Base-by-base conservation (phyloP, 2,797 vertebrate species). In the Synaphobranchus kaupii region DNA sequence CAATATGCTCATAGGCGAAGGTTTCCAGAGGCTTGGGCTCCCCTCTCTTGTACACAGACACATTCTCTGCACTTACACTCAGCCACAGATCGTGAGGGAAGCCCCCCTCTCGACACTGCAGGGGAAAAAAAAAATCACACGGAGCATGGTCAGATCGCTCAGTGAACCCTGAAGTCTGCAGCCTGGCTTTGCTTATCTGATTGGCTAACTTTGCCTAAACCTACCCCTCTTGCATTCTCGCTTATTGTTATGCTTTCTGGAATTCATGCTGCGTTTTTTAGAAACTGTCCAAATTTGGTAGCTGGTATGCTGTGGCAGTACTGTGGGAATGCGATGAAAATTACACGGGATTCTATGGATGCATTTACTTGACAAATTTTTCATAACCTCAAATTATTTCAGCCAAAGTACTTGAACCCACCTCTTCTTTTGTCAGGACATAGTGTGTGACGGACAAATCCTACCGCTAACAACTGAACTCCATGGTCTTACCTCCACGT, bases 21-120 rank as follows among this genome's bases (percentile, higher is more conserved):
- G 97, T 98, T 92, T 99, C 98, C 90, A 99, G 93, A 0, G 98
- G 97, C 73, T 96, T 97, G 12, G 96, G 94, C 50, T 98, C 98
- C 50, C 98, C 97, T 89, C 96, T 93, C 92, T 98, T 98, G 93
- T 98, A 99, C 88, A 99, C 94, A 0, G 98, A 98, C 89, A 99
- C 97, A 0, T 97, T 98, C 91, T 98, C 98, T 47, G 98, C 97
- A 28, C 97, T 98, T 89, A 99, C 97, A 0, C 97, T 97, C 90
- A 99, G 93, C 98, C 98, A 99, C 86, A 99, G 96, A 78, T 98
- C 97, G 76, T 97, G 97, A 86, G 98, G 98, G 93, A 99, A 99
- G 78, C 98, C 98, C 83, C 98, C 98, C 89, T 98, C 97, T 93
- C 97, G 98, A 93, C 97, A 98, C 97, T 98, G 92, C 47, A 90